Evolutionary conservation across 2,888 invertebrate species (phyloP).

Genomic region (Omphaloscelis lunosa): DNA sequence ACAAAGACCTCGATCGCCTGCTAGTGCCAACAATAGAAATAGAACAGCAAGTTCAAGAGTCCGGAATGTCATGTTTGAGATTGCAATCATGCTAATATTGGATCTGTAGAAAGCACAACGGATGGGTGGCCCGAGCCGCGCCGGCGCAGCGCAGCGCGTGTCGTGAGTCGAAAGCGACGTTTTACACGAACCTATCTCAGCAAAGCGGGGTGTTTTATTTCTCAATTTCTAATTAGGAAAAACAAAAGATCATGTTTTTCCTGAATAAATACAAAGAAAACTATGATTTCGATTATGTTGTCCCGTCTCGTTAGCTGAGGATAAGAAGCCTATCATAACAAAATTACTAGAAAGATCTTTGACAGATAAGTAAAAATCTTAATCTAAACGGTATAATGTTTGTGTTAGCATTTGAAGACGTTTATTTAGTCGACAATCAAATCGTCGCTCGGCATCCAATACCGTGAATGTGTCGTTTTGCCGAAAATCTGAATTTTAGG

Average conservation of each 20-base stretch:
- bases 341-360: not conserved
- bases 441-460: no score
- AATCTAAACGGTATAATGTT: not conserved
- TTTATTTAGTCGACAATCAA: no score
- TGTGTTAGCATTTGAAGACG: not conserved
- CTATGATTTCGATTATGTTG: not conserved
- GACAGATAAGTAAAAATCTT: not conserved
- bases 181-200: constrained; percentile 75
- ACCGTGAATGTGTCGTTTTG: no score
- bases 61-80: constrained; percentile 63
- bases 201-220: constrained; percentile 28
- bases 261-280: not conserved
- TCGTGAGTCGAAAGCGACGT: constrained; percentile 85
- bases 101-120: constrained; percentile 85
- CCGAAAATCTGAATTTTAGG: no score
- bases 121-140: constrained; percentile 81
- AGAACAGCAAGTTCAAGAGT: constrained; percentile 41
- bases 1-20: constrained; percentile 2
- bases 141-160: constrained; percentile 51
- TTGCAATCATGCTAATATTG: constrained; percentile 73
- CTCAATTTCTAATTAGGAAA: constrained; percentile 22
- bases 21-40: constrained; percentile 39
- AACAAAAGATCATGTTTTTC: not conserved
- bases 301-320: not conserved
- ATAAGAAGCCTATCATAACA: not conserved